phyloP scores from a whole-genome alignment of 2,888 invertebrate species.

The Standfussiana lucernea region DNA sequence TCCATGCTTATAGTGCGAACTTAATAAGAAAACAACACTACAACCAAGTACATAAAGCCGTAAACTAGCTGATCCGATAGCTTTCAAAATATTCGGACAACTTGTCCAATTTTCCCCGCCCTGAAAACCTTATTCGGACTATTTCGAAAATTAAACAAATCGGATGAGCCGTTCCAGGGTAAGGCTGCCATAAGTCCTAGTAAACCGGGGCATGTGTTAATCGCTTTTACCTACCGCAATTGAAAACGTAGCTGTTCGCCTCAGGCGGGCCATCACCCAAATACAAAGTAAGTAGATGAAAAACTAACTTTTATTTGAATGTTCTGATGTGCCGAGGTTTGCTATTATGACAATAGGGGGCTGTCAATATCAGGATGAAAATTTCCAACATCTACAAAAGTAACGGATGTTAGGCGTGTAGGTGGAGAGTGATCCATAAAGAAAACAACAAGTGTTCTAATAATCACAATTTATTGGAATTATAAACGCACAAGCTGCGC shows the following conservation, averaged over 20 bases:
- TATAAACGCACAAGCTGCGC: constrained; percentile 88
- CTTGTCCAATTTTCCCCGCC: not conserved
- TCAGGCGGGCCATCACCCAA: no score
- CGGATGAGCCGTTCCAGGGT: not conserved
- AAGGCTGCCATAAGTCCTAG: no score
- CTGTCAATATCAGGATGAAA: not conserved
- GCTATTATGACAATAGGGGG: not conserved
- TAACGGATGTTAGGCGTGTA: not conserved
- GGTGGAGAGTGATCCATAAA: constrained; percentile 63
- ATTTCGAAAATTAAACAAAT: not conserved
- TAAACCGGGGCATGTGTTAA: no score
- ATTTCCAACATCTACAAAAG: not conserved
- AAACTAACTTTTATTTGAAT: no score
- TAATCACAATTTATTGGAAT: constrained; percentile 90
- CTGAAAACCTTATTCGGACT: not conserved
- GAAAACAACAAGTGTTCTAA: constrained; percentile 75
- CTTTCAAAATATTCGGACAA: not conserved
- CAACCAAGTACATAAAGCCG: not conserved
- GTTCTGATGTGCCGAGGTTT: not conserved
- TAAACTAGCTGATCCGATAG: not conserved
- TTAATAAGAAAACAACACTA: not conserved
- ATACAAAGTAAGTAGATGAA: no score
- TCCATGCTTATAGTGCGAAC: not conserved
- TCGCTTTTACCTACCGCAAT: no score
- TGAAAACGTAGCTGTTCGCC: no score